phyloP scores from a whole-genome alignment of 2,888 invertebrate genomes.

The Epinotia ramella region DNA sequence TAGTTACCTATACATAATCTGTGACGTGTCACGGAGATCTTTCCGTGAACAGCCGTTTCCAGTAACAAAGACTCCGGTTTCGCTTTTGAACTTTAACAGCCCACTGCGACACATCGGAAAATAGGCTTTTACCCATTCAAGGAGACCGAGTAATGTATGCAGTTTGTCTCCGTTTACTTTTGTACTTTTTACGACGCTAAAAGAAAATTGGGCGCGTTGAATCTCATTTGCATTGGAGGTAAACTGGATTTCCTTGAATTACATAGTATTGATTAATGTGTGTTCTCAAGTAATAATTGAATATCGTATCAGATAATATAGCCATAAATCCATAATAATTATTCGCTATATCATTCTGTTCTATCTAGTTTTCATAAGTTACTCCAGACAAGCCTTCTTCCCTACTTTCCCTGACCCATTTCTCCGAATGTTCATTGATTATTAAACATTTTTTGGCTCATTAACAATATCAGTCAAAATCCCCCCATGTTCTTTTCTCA shows the following conservation, averaged over 20 bases:
- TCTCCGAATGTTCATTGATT: no score
- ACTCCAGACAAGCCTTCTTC: no score
- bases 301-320: no score
- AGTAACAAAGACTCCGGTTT: slow-evolving; percentile 14
- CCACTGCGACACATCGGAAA: slow-evolving; percentile 35
- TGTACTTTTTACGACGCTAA: slow-evolving; percentile 25
- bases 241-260: not conserved
- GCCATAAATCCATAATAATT: no score
- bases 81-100: slow-evolving; percentile 34
- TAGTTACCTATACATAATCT: no score
- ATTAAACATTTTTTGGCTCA: no score
- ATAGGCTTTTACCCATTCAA: slow-evolving; percentile 37
- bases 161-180: slow-evolving; percentile 35
- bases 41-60: slow-evolving; percentile 21
- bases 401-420: no score
- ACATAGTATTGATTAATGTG: not conserved
- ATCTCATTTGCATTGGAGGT: not conserved
- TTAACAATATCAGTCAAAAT: no score
- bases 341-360: no score
- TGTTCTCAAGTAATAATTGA: not conserved
- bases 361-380: no score
- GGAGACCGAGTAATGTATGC: slow-evolving; percentile 35
- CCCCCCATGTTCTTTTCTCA: no score
- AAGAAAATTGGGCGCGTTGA: slow-evolving; percentile 13
- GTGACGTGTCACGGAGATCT: not conserved